Conservation (phyloP, 2,888 invertebrate genomes). For the Pantelozetes paolii region DNA sequence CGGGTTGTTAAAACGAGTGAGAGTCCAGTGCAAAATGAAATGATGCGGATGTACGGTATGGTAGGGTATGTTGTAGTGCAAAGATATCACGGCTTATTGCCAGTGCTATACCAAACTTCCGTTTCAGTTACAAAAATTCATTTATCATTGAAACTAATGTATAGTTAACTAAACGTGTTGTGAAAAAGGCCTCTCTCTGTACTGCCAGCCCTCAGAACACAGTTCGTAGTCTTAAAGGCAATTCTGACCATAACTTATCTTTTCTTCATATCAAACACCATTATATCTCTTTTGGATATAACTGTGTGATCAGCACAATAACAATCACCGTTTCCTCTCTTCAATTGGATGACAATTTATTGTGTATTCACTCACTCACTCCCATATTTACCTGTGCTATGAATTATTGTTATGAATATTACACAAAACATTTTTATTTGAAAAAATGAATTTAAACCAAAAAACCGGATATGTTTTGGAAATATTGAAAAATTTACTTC, state of each 20-base stretch:
- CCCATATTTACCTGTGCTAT: constrained; percentile 22
- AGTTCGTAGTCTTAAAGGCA: neutral
- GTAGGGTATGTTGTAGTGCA: neutral
- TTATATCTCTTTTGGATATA: constrained; percentile 26
- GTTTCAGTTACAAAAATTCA: constrained; percentile 23
- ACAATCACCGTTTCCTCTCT: constrained; percentile 15
- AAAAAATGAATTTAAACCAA: neutral
- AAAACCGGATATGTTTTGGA: neutral
- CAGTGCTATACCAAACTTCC: constrained; percentile 25
- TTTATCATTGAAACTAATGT: constrained; percentile 23
- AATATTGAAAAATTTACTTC: neutral
- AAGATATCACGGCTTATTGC: constrained; percentile 33
- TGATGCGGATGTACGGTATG: constrained; percentile 24
- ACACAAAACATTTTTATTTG: neutral
- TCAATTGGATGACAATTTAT: constrained; percentile 19
- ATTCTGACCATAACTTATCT: constrained; percentile 28
- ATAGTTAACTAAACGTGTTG: constrained; percentile 15
- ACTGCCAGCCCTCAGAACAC: neutral
- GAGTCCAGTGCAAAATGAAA: neutral
- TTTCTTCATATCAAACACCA: neutral
- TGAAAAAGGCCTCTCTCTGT: neutral
- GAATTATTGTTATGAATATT: neutral
- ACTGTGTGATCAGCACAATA: neutral
- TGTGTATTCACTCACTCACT: constrained; percentile 2
- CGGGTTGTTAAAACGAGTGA: constrained; percentile 1